phyloP scores from a whole-genome alignment of 1,140 invertebrate genomes.

The Solen grandis region DNA sequence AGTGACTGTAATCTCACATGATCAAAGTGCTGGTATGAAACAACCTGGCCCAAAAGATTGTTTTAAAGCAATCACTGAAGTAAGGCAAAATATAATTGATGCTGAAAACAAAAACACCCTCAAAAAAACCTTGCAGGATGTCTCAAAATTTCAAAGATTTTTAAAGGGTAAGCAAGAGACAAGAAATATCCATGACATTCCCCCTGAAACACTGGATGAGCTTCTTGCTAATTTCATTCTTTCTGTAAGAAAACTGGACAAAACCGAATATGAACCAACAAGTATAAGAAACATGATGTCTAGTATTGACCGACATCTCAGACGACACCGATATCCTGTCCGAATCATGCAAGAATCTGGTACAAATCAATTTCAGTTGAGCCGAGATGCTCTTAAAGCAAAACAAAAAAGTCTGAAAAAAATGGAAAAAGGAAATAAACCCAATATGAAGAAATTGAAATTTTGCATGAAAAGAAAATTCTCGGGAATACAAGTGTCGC shows the following conservation, averaged over 20 bases:
- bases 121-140: background rate
- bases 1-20: too few species aligned
- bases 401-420: slow-evolving; percentile 17
- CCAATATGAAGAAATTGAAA: slow-evolving; percentile 12
- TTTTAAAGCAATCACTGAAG: background rate
- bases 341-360: background rate
- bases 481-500: too few species aligned
- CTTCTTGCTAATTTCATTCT: slow-evolving; percentile 21
- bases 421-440: slow-evolving; percentile 24
- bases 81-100: background rate
- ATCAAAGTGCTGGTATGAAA: too few species aligned
- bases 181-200: background rate
- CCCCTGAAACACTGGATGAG: slow-evolving; percentile 19
- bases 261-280: background rate
- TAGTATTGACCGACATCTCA: slow-evolving; percentile 22
- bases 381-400: slow-evolving; percentile 22
- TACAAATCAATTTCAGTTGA: slow-evolving; percentile 18
- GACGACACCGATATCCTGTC: slow-evolving; percentile 13
- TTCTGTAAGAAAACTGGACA: slow-evolving; percentile 9
- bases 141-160: slow-evolving; percentile 4
- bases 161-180: background rate
- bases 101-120: slow-evolving; percentile 7
- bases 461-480: slow-evolving; percentile 9
- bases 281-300: slow-evolving; percentile 8
- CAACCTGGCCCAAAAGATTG: too few species aligned